Conservation (phyloP, 2,113 vertebrate genomes). For the Nycticebus coucang region DNA sequence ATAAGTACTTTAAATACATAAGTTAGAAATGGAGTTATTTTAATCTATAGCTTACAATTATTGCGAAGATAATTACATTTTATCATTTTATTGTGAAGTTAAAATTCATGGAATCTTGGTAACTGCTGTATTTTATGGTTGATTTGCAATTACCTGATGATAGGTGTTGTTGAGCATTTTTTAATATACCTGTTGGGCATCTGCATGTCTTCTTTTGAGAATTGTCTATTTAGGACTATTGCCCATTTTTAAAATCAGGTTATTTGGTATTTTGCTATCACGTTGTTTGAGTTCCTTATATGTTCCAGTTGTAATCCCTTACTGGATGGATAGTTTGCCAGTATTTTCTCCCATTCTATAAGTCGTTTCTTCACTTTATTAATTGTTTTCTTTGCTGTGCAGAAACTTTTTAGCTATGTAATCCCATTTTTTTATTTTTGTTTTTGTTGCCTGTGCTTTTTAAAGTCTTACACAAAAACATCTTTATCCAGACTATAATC, state of each 20-base stretch:
- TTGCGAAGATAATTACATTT: slow-evolving; percentile 69
- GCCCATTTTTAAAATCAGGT: not conserved
- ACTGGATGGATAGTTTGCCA: not conserved
- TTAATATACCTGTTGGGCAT: not conserved
- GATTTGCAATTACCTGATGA: not conserved
- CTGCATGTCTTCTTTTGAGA: not conserved
- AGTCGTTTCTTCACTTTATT: not conserved
- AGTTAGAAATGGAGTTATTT: slow-evolving; percentile 51
- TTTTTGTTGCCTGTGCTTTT: not conserved
- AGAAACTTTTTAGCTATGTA: not conserved
- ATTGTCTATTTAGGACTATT: not conserved
- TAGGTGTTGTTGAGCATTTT: not conserved
- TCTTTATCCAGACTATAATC: not conserved
- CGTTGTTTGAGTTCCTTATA: not conserved
- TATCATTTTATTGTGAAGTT: slow-evolving; percentile 61
- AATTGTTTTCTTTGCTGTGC: not conserved
- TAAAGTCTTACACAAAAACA: not conserved
- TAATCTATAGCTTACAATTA: slow-evolving; percentile 48
- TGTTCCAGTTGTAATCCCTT: not conserved
- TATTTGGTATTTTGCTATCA: not conserved
- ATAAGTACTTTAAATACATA: slow-evolving; percentile 18
- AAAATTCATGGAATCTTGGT: slow-evolving; percentile 8
- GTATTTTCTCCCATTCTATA: not conserved
- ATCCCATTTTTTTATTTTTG: not conserved
- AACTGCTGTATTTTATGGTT: slow-evolving; percentile 6